A percentile compares a stretch with the other conserved stretches of the same genome.
Conservation (phyloP, 2,113 vertebrate genomes). For the Phylloscopus trochilus region DNA sequence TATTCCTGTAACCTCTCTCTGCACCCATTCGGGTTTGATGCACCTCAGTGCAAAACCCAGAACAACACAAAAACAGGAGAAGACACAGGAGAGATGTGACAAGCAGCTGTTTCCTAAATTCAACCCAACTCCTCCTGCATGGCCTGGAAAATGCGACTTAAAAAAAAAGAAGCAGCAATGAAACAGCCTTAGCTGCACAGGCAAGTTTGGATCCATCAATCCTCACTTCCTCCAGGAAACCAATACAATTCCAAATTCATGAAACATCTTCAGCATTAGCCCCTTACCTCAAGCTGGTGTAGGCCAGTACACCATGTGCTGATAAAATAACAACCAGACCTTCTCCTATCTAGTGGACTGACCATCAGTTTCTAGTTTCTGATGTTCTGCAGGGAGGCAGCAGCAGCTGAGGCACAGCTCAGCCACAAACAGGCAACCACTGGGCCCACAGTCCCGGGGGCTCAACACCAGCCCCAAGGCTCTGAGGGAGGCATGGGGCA, state of each 20-base stretch:
- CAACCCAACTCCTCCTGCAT: accelerated
- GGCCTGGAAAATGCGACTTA: background rate
- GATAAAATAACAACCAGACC: background rate
- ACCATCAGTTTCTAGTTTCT: background rate
- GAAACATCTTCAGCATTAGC: background rate
- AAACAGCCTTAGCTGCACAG: background rate
- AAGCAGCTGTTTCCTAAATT: background rate
- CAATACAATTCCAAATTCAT: accelerated
- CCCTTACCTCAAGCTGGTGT: background rate
- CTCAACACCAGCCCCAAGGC: background rate
- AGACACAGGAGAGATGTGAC: background rate
- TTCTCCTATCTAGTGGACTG: accelerated
- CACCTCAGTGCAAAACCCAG: background rate
- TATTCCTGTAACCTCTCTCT: background rate
- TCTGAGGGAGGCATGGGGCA: accelerated
- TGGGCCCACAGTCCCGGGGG: background rate
- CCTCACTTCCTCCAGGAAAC: background rate
- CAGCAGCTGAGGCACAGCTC: background rate
- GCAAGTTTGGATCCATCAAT: background rate
- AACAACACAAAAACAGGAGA: background rate
- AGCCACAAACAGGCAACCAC: background rate
- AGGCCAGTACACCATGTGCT: background rate
- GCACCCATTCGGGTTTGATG: background rate
- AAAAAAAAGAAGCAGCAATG: background rate
- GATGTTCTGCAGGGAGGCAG: background rate